Percentiles rank a stretch among this genome's conserved stretches.
Conservation (phyloP, 2,113 vertebrate species). For the Toxotes chatareus region DNA sequence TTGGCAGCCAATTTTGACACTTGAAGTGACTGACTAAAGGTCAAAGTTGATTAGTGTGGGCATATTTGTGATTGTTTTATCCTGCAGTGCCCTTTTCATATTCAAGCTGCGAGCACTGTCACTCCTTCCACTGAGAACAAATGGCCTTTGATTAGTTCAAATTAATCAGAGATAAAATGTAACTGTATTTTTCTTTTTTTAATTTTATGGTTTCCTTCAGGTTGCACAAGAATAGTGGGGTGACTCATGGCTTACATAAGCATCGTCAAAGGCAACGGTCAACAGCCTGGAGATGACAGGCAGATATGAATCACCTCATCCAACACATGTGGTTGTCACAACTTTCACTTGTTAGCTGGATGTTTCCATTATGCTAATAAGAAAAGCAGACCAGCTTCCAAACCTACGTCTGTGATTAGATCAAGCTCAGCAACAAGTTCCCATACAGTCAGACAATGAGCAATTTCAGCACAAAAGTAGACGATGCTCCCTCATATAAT, state of each 20-base stretch:
- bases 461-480: background rate
- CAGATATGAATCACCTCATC: conserved; percentile 68
- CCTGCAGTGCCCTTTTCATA: background rate
- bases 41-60: conserved; percentile 3
- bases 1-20: conserved; percentile 26
- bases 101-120: background rate
- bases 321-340: conserved; percentile 42
- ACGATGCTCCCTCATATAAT: background rate
- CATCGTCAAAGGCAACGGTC: conserved; percentile 37
- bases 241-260: conserved; percentile 62
- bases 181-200: conserved; percentile 22
- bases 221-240: conserved; percentile 10
- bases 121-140: background rate
- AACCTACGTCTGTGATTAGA: conserved; percentile 34
- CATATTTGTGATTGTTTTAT: background rate
- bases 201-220: conserved; percentile 22
- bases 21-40: background rate
- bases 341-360: conserved; percentile 50
- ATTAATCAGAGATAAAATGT: background rate
- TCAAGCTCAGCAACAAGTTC: conserved; percentile 4
- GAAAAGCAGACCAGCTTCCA: conserved; percentile 48
- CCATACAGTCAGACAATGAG: fast-evolving
- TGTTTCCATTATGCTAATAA: conserved; percentile 73
- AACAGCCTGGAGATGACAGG: conserved; percentile 43
- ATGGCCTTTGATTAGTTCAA: background rate